phyloP scores from a whole-genome alignment of 2,888 invertebrate species.

The Noctua fimbriata region DNA sequence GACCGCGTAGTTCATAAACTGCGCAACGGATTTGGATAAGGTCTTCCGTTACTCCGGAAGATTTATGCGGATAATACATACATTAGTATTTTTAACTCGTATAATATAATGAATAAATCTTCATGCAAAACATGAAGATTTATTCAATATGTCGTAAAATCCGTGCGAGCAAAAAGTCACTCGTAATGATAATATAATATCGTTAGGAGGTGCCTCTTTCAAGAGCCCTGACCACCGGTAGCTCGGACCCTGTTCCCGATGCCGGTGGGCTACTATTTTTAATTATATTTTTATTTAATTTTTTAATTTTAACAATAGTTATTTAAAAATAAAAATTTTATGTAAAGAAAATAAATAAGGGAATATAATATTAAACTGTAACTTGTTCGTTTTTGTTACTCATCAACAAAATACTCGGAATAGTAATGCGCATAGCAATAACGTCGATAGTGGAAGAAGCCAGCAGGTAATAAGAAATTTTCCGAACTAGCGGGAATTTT shows the following conservation, averaged over 20 bases:
- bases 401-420: constrained; percentile 9
- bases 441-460: constrained; percentile 15
- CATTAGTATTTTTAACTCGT: not conserved
- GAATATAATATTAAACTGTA: not conserved
- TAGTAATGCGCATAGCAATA: constrained; percentile 6
- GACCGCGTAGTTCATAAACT: not conserved
- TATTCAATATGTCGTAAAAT: not conserved
- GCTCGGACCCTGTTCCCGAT: no score
- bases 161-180: not conserved
- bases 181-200: not conserved
- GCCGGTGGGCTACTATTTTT: no score
- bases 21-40: not conserved
- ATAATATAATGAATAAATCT: not conserved
- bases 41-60: constrained; percentile 1
- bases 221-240: no score
- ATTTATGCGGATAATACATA: not conserved
- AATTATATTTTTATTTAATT: no score
- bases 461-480: constrained; percentile 43
- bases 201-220: no score
- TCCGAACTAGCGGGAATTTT: constrained; percentile 59
- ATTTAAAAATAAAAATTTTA: no score
- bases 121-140: no score
- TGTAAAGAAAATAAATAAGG: no score
- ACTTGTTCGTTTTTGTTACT: constrained; percentile 4
- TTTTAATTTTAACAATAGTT: no score